Conservation (phyloP, 2,113 vertebrate species). For the Typhlomys cinereus region DNA sequence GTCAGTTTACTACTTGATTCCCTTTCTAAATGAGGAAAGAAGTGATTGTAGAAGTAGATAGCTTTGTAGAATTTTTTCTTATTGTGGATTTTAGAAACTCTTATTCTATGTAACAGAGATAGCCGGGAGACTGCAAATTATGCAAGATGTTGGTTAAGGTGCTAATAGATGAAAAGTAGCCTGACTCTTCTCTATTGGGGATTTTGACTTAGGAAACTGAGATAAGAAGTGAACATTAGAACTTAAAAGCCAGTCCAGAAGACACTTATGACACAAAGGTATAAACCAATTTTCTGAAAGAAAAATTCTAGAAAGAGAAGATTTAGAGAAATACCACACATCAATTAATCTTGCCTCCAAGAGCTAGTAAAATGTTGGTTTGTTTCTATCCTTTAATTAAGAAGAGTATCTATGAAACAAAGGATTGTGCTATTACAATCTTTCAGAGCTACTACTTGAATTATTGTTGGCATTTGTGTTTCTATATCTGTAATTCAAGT, state of each 20-base stretch:
- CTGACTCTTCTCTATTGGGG: rapidly evolving
- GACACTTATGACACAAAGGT: neutral
- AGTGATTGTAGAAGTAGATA: neutral
- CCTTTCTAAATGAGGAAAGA: neutral
- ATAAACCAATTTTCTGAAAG: neutral
- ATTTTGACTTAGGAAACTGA: neutral
- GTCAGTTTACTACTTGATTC: neutral
- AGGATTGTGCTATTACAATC: neutral
- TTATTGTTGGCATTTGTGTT: conserved; percentile 25
- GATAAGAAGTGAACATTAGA: neutral
- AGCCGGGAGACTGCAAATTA: neutral
- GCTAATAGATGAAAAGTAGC: neutral
- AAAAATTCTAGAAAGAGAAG: neutral
- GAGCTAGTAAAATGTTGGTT: neutral
- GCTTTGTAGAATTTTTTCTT: conserved; percentile 24
- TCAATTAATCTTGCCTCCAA: neutral
- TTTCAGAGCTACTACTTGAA: neutral
- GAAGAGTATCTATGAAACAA: neutral
- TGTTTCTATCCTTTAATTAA: neutral
- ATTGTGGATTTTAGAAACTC: neutral
- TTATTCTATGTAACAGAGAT: neutral
- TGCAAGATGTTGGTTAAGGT: neutral
- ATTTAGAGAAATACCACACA: neutral
- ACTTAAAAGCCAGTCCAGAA: conserved; percentile 1
- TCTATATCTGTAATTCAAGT: neutral